These are phyloP conservation scores for Thymelicus lineola DNA, from an alignment of 2,888 invertebrate genomes.

Conservation along the genomic window DNA sequence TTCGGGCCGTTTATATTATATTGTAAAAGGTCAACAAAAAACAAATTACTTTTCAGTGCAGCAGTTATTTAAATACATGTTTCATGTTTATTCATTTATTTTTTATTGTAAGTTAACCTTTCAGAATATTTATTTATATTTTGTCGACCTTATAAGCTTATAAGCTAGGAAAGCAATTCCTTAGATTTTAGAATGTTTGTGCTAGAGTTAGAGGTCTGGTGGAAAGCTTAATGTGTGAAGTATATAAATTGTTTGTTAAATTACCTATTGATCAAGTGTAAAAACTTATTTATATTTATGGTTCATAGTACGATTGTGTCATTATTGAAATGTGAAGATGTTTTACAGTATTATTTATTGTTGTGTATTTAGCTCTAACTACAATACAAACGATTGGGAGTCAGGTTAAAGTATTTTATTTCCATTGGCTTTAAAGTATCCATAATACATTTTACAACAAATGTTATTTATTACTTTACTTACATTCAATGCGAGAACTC, in stretches of 20 bases:
- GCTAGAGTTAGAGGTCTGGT: too few relatives aligned
- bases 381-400: slow-evolving; percentile 53
- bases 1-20: slow-evolving; percentile 8
- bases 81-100: too few relatives aligned
- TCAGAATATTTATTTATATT: too few relatives aligned
- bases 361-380: slow-evolving; percentile 42
- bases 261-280: too few relatives aligned
- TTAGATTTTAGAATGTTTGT: not conserved
- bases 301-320: not conserved
- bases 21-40: not conserved
- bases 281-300: too few relatives aligned
- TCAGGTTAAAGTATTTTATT: slow-evolving; percentile 76
- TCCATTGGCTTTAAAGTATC: slow-evolving; percentile 81
- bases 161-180: not conserved
- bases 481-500: slow-evolving; percentile 73
- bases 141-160: not conserved
- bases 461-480: slow-evolving; percentile 69
- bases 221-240: too few relatives aligned
- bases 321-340: slow-evolving; percentile 19
- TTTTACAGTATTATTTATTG: slow-evolving; percentile 25
- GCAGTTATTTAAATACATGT: too few relatives aligned
- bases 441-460: slow-evolving; percentile 81
- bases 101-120: too few relatives aligned
- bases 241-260: too few relatives aligned
- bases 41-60: too few relatives aligned